Evolutionary conservation across 2,113 vertebrate genomes (phyloP).

Genomic region (Cynopterus brachyotis): DNA sequence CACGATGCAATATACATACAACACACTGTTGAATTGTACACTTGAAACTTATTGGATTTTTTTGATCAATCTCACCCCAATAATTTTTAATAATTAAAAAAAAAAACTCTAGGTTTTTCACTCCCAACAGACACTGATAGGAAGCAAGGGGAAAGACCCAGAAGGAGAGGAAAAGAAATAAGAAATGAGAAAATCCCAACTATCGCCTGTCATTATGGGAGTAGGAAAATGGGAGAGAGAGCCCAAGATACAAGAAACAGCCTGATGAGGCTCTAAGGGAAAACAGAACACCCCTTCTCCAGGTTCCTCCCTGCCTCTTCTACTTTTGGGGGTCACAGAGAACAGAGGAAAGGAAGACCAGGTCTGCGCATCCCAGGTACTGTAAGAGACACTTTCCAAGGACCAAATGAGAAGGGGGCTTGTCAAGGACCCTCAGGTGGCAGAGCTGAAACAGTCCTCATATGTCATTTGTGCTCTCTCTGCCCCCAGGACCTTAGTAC

Average conservation of each 20-base stretch:
- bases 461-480: background rate
- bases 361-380: background rate
- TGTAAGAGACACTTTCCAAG: background rate
- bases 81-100: background rate
- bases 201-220: background rate
- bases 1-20: no score
- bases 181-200: background rate
- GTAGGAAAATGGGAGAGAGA: background rate
- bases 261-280: background rate
- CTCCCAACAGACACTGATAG: background rate
- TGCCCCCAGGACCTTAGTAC: background rate
- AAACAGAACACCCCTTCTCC: background rate
- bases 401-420: background rate
- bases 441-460: background rate
- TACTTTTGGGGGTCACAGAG: background rate
- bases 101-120: background rate
- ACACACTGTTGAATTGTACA: no score
- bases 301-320: background rate
- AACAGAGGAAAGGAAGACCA: background rate
- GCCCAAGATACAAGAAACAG: background rate
- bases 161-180: background rate
- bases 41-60: no score
- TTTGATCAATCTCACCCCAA: no score
- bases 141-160: background rate
- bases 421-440: background rate